Conservation (phyloP, 2,888 invertebrate genomes). For the Euclidia mi region DNA sequence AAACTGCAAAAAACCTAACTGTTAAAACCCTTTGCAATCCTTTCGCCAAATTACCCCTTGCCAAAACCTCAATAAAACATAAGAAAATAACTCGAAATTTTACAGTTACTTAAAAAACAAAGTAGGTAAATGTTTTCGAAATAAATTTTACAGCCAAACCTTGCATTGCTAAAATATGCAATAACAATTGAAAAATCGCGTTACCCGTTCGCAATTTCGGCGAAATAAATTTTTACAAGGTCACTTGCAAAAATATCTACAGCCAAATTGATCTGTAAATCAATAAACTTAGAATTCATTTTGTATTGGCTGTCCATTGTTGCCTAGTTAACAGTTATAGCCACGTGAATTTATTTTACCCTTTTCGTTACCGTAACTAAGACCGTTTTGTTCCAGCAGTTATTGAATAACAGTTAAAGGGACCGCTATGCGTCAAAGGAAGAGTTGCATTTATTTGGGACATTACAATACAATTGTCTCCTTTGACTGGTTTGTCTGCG, state of each 20-base stretch:
- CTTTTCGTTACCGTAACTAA: constrained; percentile 82
- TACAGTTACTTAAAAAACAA: constrained; percentile 47
- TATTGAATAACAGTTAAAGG: constrained; percentile 75
- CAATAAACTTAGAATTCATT: constrained; percentile 32
- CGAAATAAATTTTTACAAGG: constrained; percentile 64
- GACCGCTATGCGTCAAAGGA: constrained; percentile 79
- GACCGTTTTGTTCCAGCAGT: constrained; percentile 76
- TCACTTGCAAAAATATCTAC: constrained; percentile 28
- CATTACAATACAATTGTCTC: constrained; percentile 64
- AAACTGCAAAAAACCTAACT: constrained; percentile 31
- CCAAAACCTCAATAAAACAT: constrained; percentile 69
- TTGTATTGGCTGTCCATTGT: constrained; percentile 12
- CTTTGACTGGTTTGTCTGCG: constrained; percentile 70
- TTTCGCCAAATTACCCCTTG: constrained; percentile 66
- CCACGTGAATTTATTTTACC: constrained; percentile 72
- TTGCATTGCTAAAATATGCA: constrained; percentile 63
- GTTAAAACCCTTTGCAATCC: constrained; percentile 72
- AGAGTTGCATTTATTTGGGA: constrained; percentile 86
- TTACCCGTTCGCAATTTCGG: constrained; percentile 70
- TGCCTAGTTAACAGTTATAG: constrained; percentile 51
- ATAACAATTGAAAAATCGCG: constrained; percentile 74
- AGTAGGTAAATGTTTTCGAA: constrained; percentile 59
- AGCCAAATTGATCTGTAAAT: constrained; percentile 2
- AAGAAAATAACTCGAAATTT: constrained; percentile 52
- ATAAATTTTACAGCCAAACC: constrained; percentile 66